Evolutionary conservation across 2,113 vertebrate species (phyloP), one percentile per base, ranked within the genome.

Genomic region (Setophaga coronata): DNA sequence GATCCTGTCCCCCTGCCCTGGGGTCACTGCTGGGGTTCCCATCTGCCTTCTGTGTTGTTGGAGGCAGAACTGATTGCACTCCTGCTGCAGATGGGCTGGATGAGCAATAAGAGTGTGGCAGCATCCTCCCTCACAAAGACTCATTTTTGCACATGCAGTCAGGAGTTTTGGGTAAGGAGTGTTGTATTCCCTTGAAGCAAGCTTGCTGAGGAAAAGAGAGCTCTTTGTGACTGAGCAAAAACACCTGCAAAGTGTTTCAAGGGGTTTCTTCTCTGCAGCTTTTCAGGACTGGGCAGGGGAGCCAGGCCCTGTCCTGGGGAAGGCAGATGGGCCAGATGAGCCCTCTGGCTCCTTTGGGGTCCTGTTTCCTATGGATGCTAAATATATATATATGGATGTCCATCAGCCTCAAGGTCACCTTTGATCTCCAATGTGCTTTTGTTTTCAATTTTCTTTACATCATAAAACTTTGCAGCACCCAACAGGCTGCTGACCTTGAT

Each of bases 391-490:
- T 19, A 31, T 56, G 18, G 31, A 33, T 56, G 67, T 72, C 57
- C 8, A 2, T 54, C 93, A 92, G 26, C 72, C 82, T 95, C 13
- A 2, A 85, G 92, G 92, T 93, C 90, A 65, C 89, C 96, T 96
- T 96, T 94, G 93, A 94, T 93, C 86, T 92, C 48, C 40, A 65
- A 23, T 18, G 65, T 42, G 36, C 93, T 93, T 95, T 97, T 96
- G 86, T 96, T 95, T 95, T 83, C 80, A 76, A 90, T 94, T 96
- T 95, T 78, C 79, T 84, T 86, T 96, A 89, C 82, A 72, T 79
- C 13, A 0, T 96, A 94, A 95, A 96, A 81, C 48, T 88, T 72
- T 29, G 48, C 86, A 83, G 82, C 54, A 57, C 65, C 45, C 80
- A 90, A 34, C 56, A 78, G 61, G 40, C 85, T 62, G 66, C 65